Base-by-base conservation (phyloP, 2,113 vertebrate species). In the Ramphastos sulfuratus region DNA sequence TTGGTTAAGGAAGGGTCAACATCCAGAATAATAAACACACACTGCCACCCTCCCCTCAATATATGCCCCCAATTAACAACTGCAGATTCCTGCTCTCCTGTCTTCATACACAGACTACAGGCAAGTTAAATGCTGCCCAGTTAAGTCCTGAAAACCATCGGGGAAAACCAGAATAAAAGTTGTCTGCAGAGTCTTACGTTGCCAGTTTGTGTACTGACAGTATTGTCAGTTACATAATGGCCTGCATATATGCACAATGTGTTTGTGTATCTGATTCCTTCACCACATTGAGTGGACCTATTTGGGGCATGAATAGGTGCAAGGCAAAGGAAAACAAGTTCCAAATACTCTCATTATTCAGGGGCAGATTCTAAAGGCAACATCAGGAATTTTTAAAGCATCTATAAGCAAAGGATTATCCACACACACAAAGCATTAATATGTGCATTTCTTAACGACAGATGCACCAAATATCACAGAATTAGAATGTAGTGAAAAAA, bases 1-100 rank as follows among this genome's bases (percentile, higher is more conserved):
- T 85, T 56, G 72, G 76, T 96, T 92, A 96, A 63, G 63, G 37
- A 82, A 44, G 46, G 17, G 67, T 75, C 66, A 92, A 74, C 19
- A 66, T 3, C 24, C 3, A 64, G 61, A 90, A 20, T 31, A 67
- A 85, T 6, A 63, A 12, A 11, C 5, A 21, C 67, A 1, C 7
- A 15, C 44, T 46, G 44, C 44, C 44, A 18, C 11, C 19, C 37
- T 24, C 28, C 37, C 30, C 31, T n/a, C 63, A 82, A 31, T 12
- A n/a, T 2, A 58, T 15, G 4, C 7, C 54, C 91, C 52, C 37
- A 72, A 48, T 60, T 35, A 80, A n/a, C 3, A 3, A 39, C 27
- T 54, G 64, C 21, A 52, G 35, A 66, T n/a, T 65, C 33, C 60
- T 77, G 63, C 31, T 31, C 42, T n/a, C 23, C 33, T 44, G 2